Percentiles rank a stretch among this genome's conserved stretches.
Conservation (phyloP, 2,113 vertebrate species). For the Orycteropus afer region DNA sequence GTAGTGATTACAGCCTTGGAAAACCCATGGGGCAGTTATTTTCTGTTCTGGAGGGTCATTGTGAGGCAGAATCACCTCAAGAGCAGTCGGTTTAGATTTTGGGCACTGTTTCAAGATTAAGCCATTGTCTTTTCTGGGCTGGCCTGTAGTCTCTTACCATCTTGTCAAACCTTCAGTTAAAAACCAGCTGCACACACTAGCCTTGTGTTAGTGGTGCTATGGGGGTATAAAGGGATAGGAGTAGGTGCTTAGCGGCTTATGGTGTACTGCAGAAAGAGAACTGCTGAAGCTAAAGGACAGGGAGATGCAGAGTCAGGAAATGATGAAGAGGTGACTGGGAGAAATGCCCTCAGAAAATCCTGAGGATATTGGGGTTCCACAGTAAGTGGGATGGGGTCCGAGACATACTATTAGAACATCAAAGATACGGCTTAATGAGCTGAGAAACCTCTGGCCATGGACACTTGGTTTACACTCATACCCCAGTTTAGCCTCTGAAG, state of each 20-base stretch:
- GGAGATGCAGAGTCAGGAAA: neutral
- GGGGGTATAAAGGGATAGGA: neutral
- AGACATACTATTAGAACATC: neutral
- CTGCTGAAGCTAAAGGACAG: neutral
- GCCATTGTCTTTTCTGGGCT: neutral
- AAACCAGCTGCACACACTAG: neutral
- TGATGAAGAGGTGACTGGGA: neutral
- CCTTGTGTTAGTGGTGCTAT: neutral
- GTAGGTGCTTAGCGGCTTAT: neutral
- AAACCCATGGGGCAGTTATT: no score
- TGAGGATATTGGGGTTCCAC: neutral
- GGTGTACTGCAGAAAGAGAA: rapidly evolving
- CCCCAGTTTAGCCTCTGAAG: neutral
- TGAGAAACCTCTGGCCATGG: neutral
- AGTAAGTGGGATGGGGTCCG: neutral
- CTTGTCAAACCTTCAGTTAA: neutral
- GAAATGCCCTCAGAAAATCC: neutral
- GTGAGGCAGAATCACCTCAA: no score
- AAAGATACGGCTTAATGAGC: neutral
- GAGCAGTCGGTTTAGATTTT: no score
- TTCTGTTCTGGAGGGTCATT: no score
- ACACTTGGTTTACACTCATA: neutral
- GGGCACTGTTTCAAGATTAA: no score
- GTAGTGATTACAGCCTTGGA: no score
- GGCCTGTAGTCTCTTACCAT: neutral